A percentile compares a stretch with the other conserved stretches of the same genome.
Evolutionary conservation across 2,888 invertebrate species (phyloP).

Genomic region (Lasius platythorax): DNA sequence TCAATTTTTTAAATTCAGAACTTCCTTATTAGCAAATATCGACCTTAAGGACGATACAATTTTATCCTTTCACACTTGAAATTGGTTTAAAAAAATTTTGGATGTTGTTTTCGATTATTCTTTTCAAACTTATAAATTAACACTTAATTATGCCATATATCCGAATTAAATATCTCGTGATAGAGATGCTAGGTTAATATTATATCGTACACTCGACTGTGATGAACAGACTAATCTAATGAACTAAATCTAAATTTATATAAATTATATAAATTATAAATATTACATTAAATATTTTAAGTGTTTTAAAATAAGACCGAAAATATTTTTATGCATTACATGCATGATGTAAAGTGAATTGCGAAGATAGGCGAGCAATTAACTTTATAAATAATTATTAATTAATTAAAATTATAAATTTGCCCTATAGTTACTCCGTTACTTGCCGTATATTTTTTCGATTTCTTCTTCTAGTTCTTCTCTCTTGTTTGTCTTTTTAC

Average conservation of each 20-base stretch:
- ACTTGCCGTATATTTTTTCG: background rate
- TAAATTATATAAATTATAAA: background rate
- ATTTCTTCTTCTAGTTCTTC: background rate
- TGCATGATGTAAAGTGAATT: background rate
- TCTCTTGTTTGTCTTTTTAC: background rate
- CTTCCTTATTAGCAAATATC: background rate
- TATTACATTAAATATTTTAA: background rate
- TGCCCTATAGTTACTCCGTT: background rate
- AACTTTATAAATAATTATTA: background rate
- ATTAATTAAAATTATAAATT: background rate
- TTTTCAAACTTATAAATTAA: background rate
- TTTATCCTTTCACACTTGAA: background rate
- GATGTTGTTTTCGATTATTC: background rate
- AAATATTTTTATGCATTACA: background rate
- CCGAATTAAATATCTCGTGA: background rate
- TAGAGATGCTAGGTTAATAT: background rate
- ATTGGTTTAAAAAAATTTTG: background rate
- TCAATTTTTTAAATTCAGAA: slow-evolving; percentile 29
- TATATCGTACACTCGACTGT: too few species aligned
- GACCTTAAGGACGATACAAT: background rate
- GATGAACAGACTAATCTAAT: too few species aligned
- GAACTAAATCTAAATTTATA: background rate
- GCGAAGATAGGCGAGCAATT: background rate
- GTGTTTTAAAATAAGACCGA: background rate
- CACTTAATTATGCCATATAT: background rate